phyloP scores from a whole-genome alignment of 2,888 invertebrate species.

The Harpagoxenus sublaevis region DNA sequence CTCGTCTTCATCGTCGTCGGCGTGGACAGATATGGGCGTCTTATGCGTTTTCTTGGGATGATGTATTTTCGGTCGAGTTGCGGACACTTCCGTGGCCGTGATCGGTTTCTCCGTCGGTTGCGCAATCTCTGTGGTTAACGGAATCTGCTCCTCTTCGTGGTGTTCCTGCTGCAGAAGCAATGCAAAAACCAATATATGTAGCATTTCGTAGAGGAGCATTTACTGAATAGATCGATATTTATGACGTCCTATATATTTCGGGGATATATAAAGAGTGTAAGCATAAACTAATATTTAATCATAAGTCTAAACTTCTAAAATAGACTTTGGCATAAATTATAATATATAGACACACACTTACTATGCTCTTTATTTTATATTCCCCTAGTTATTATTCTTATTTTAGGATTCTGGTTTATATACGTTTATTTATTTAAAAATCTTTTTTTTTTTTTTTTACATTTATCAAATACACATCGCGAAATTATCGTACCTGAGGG shows the following conservation, averaged over 20 bases:
- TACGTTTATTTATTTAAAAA: neutral
- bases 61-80: constrained; percentile 71
- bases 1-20: constrained; percentile 85
- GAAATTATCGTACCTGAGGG: constrained; percentile 15
- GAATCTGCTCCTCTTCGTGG: constrained; percentile 52
- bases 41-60: constrained; percentile 79
- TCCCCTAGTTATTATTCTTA: neutral
- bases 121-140: constrained; percentile 55
- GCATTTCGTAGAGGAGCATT: neutral
- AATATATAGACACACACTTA: neutral
- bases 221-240: neutral
- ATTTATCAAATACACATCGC: neutral
- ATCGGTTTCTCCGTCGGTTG: constrained; percentile 70
- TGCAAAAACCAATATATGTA: neutral
- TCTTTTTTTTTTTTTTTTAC: neutral
- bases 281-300: neutral
- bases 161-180: constrained; percentile 53
- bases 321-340: neutral
- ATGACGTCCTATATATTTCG: neutral
- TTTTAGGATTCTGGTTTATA: neutral
- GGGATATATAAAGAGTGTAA: neutral
- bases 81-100: constrained; percentile 52
- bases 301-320: neutral
- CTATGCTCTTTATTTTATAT: neutral
- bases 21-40: constrained; percentile 70